Evolutionary conservation across 1,140 invertebrate genomes (phyloP), one percentile per base, ranked within the genome.

Genomic region (Chironomus tepperi): DNA sequence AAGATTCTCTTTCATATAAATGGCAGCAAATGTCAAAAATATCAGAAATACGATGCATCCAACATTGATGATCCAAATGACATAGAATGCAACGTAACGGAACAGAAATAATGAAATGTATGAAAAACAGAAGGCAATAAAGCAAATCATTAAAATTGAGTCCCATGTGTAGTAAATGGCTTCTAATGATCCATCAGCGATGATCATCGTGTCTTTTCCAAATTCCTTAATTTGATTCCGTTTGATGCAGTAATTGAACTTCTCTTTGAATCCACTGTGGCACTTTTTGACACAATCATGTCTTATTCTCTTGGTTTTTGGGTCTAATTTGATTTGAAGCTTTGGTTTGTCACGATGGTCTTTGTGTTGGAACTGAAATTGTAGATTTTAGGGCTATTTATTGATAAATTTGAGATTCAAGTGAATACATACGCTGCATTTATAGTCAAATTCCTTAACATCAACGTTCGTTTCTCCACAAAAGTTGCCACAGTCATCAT

Each of bases 51-150:
- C 42, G n/a, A 88, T 83, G 9, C 87, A 84, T 2, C 87, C 83
- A 42, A 86, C 79, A 9, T 93, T 80, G 19, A 92, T 87, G 6
- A 90, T 78, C 87, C 90, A 93, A 74, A 93, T 87, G n/a, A 93
- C 83, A 73, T 88, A 79, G 73, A 85, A 86, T 2, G 87, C 88
- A 34, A 89, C 78, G 78, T 85, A 89, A 76, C 88, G 83, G 75
- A 91, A 87, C 19, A 90, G 81, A 34, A 90, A 78, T 8, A 90
- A 79, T 47, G 90, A 84, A 3, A 87, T 76, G 18, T 89, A 65
- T 0, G 89, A 87, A 74, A 88, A 81, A 16, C 12, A 12, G 15
- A 57, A 57, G 5, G 47, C 47, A n/a, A 57, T 12, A 12, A 57
- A 57, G 47, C 47, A 57, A 0, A 57, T n/a, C 12, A 57, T 12